A percentile compares a stretch with the other conserved stretches of the same genome.
phyloP scores from a whole-genome alignment of 2,113 vertebrate genomes.

The Podiceps cristatus region DNA sequence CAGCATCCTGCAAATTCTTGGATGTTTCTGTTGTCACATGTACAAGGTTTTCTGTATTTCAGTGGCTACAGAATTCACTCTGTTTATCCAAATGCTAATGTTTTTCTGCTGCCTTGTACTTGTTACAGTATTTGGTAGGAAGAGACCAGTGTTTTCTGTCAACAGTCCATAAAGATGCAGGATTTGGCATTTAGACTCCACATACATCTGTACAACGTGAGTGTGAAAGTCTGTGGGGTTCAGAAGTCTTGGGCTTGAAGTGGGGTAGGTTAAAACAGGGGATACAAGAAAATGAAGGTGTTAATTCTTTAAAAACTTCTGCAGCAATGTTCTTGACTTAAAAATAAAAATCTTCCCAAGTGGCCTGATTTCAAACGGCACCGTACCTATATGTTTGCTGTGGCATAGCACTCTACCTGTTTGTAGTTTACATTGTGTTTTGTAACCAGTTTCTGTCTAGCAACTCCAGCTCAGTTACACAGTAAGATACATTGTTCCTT shows the following conservation, averaged over 20 bases:
- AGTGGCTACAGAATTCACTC: neutral
- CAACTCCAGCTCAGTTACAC: neutral
- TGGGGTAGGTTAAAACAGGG: neutral
- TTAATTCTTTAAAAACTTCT: neutral
- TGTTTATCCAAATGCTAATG: neutral
- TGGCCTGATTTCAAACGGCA: neutral
- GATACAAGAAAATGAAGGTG: neutral
- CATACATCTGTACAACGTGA: neutral
- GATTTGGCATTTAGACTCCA: neutral
- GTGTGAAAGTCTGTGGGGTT: fast-evolving
- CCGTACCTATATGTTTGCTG: neutral
- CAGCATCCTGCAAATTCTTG: neutral
- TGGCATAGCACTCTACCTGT: neutral
- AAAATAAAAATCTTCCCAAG: neutral
- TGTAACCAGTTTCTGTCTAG: neutral
- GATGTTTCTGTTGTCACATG: neutral
- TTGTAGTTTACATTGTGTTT: neutral
- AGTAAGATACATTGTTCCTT: neutral
- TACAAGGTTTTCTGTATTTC: neutral
- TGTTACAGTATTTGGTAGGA: neutral
- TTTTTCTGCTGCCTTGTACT: neutral
- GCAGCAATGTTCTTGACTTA: neutral
- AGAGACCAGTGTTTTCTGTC: neutral
- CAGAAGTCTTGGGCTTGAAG: neutral
- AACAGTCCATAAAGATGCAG: neutral